Percentiles rank a stretch among this genome's conserved stretches.
phyloP scores from a whole-genome alignment of 2,888 invertebrate species.

The Drosophila eohydei region DNA sequence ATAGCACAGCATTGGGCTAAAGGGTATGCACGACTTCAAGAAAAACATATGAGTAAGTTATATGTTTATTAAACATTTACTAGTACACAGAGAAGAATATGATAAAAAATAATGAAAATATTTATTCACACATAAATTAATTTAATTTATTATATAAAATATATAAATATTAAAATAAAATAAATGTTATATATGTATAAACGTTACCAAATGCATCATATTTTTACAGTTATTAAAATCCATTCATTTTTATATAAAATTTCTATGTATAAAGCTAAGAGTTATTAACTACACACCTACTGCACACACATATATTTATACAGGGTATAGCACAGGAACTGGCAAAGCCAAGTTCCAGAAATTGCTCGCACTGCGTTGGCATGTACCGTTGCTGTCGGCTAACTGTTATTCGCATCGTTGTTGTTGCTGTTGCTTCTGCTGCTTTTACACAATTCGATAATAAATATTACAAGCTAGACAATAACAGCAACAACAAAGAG shows the following conservation, averaged over 20 bases:
- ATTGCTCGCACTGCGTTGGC: constrained; percentile 70
- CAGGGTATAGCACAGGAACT: constrained; percentile 36
- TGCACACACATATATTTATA: background rate
- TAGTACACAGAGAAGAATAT: no score
- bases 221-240: no score
- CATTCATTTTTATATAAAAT: background rate
- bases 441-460: constrained; percentile 74
- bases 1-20: background rate
- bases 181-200: no score
- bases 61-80: no score
- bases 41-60: background rate
- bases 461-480: constrained; percentile 80
- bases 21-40: constrained; percentile 1
- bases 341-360: constrained; percentile 58
- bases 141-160: no score
- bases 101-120: no score
- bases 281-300: background rate
- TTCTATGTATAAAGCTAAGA: background rate
- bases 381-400: constrained; percentile 35
- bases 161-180: no score
- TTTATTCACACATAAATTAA: no score
- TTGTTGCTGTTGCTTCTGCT: constrained; percentile 17
- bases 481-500: constrained; percentile 48
- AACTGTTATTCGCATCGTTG: background rate
- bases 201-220: no score